Base-by-base conservation (phyloP, 2,888 invertebrate genomes). In the Pristionchus arcanus region DNA sequence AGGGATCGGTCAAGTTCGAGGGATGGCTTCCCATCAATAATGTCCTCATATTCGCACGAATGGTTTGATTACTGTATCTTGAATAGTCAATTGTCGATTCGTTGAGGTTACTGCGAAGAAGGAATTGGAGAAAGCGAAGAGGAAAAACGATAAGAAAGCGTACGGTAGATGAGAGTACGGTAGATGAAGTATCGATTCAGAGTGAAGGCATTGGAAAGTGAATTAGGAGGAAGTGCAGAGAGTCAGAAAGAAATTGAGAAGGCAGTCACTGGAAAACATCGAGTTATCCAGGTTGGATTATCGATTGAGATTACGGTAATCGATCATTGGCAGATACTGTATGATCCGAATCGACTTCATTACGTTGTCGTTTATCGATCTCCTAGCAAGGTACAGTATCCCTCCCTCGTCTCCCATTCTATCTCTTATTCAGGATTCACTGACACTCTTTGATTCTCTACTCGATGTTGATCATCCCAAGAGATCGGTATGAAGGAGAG, bases 11-110 rank as follows among this genome's bases (percentile, higher is more conserved):
- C 25, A 74, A 31, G 49, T 53, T 88, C 53, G 87, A 88, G 19
- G 87, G 87, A 88, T 88, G 71, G 74, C 37, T 88, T 13, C 28
- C 28, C 4, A 88, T 88, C 37, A 88, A 88, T 34, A 88, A 74
- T 11, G 42, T 88, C 5, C 74, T 88, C 55, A 63, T 88, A 53
- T 88, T 34, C 31, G 34, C 53, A 31, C 31, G 87, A 88, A 71
- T 88, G 74, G 87, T 88, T 15, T 16, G 81, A 81, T 81, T 81
- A 81, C 81, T 49, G 81, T 81, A 49, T 49, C 42, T 15, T 16
- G 34, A 55, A 49, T 5, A 42, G 74, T 87, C 28, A 25, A 55
- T 53, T 37, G 53, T 15, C 49, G 21, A 28, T 25, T 87, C 25
- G n/a, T 74, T 53, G n/a, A 88, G 87, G 25, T 34, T 21, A 34